Evolutionary conservation across 2,113 vertebrate species (phyloP).

Genomic region (Alligator mississippiensis): DNA sequence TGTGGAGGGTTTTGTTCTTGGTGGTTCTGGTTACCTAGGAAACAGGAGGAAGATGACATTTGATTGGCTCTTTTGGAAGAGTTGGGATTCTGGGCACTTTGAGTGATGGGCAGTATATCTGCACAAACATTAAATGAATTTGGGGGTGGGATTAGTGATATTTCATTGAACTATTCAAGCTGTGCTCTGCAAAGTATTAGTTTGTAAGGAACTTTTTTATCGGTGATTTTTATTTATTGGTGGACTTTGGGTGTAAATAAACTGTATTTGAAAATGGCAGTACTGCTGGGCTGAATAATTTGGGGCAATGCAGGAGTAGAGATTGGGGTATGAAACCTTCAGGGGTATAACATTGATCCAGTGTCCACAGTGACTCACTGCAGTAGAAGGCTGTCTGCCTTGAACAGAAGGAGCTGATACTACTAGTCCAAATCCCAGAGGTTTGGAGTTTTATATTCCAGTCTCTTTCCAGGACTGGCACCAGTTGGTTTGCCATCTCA

Average conservation of each 20-base stretch:
- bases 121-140: no score
- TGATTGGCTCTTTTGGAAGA: not conserved
- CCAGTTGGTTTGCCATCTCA: not conserved
- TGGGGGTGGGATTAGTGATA: not conserved
- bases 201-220: not conserved
- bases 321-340: not conserved
- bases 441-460: rapidly evolving
- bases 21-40: constrained; percentile 73
- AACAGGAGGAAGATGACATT: constrained; percentile 53
- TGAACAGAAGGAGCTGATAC: constrained; percentile 11
- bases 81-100: not conserved
- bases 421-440: not conserved
- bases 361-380: not conserved
- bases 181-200: not conserved
- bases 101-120: not conserved
- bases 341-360: not conserved
- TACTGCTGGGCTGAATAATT: not conserved
- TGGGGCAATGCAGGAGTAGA: not conserved
- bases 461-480: rapidly evolving
- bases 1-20: constrained; percentile 41
- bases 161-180: not conserved
- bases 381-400: not conserved
- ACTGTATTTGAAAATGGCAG: not conserved
- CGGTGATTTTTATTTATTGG: not conserved
- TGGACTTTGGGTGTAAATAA: not conserved